Base-by-base conservation (phyloP, 2,888 invertebrate species). In the Ennomos quercinarius region DNA sequence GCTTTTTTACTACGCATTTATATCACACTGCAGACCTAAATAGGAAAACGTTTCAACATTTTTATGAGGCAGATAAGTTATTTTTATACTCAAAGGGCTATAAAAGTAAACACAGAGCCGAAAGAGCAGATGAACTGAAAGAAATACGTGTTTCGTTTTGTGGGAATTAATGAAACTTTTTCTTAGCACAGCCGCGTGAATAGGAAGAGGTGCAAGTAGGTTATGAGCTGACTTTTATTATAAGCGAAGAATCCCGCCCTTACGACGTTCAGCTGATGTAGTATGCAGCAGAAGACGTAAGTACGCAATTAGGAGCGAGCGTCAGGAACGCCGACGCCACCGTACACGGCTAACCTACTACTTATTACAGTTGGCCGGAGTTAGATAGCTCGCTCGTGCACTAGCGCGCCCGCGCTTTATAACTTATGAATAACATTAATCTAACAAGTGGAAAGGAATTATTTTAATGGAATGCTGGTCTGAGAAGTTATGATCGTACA, bases 401-500 rank as follows among this genome's bases (percentile, higher is more conserved):
- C 63, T 54, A 64, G 60, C 45, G 57, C 51, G 58, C 56, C 56
- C 45, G 57, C 51, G 58, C 56, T 54, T 44, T 60, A 63, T 66
- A 66, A 68, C 64, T 68, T 68, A 66, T 66, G 64, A 68, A 68
- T 66, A 63, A 64, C 61, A 66, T 68, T 66, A 61, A 66, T 64
- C 62, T 66, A 42, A 57, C 58, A 55, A 68, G 63, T 51, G 51
- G 48, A 41, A 58, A 66, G 41, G 58, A 62, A 63, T 55, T 44
- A 42, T 37, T 58, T 43, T 59, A 66, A 54, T 64, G 55, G 60
- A 64, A 64, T 58, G 60, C 44, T 60, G 55, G 40, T 45, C 45
- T 56, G 27, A 44, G 58, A 67, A 63, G 53, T 65, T 63, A 46
- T 12, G 49, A 49, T 45, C 55, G 37, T 10, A 45, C 42, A 27